A percentile compares a stretch with the other conserved stretches of the same genome.
Evolutionary conservation across 2,113 vertebrate species (phyloP).

Genomic region (Engraulis encrasicolus): DNA sequence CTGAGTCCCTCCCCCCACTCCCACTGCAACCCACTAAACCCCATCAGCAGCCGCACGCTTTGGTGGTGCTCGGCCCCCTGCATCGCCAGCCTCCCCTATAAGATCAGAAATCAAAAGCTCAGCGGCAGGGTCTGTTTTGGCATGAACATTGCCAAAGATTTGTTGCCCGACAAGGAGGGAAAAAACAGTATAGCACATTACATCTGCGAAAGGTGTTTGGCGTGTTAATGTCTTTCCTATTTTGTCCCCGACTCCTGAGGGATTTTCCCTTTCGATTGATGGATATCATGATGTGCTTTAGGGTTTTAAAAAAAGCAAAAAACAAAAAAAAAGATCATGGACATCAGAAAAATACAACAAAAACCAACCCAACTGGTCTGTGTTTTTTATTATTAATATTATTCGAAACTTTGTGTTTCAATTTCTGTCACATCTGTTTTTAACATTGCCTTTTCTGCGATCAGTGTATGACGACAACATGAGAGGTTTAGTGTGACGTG

Average conservation of each 20-base stretch:
- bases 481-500: background rate
- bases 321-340: background rate
- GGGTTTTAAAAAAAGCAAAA: too few relatives aligned
- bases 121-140: background rate
- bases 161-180: background rate
- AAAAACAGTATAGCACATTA: background rate
- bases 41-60: too few relatives aligned
- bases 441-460: slow-evolving; percentile 12
- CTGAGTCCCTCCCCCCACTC: slow-evolving; percentile 39
- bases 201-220: background rate
- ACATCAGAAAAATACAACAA: slow-evolving; percentile 12
- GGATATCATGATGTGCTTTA: slow-evolving; percentile 11
- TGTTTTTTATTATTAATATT: too few relatives aligned
- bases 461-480: background rate
- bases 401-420: background rate
- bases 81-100: background rate
- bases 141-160: slow-evolving; percentile 13
- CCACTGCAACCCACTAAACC: slow-evolving; percentile 1
- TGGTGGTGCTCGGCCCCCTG: background rate
- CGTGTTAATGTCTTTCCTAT: background rate
- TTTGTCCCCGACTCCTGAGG: background rate
- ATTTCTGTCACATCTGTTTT: slow-evolving; percentile 3
- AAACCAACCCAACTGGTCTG: slow-evolving; percentile 24
- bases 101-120: background rate
- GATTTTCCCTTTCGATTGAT: background rate